Base-by-base conservation (phyloP, 92 coral and sea anemone species). In the Micromussa lordhowensis region DNA sequence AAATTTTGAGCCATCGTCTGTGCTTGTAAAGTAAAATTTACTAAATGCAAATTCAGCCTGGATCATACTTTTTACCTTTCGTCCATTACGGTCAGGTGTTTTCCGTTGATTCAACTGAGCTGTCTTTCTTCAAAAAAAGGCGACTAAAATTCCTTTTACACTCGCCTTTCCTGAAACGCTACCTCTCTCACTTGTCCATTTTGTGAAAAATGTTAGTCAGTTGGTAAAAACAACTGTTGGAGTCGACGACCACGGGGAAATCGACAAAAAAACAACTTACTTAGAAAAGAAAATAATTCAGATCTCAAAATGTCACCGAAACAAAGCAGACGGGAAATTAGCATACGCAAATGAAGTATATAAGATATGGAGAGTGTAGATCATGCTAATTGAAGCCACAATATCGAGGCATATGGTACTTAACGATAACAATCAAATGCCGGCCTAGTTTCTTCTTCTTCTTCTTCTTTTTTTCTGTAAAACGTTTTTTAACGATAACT, bases 41-140 rank as follows among this genome's bases (percentile, higher is more conserved):
- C 30, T 8, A 22, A 35, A 57, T 58, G 71, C 30, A 32, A 79
- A 79, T 77, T 77, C 13, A 35, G 0, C 12, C 36, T 40, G 7
- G 38, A 10, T 66, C 51, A 0, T 38, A 21, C 21, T 48, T 26
- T 74, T 58, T 73, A 84, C 88, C 88, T 84, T 75, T 84, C 88
- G 57, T 73, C 72, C 88, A 84, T 84, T n/a, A 9, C 71, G 71
- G 22, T 34, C 81, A 84, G 88, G 40, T 74, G 88, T 75, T 57
- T 55, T 35, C 49, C 26, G n/a, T n/a, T n/a, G n/a, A n/a, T n/a
- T n/a, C n/a, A n/a, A 12, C 66, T 29, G n/a, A 32, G 16, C 15
- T 49, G 24, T 71, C 86, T 83, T 83, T 32, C 17, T 26, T 49
- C 74, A 29, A 21, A 24, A 21, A 24, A 29, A 54, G n/a, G 8